A percentile compares a stretch with the other conserved stretches of the same genome.
These are phyloP conservation scores for Ptilonorhynchus violaceus DNA, from an alignment of 2,113 vertebrate species.

Conservation along the genomic window DNA sequence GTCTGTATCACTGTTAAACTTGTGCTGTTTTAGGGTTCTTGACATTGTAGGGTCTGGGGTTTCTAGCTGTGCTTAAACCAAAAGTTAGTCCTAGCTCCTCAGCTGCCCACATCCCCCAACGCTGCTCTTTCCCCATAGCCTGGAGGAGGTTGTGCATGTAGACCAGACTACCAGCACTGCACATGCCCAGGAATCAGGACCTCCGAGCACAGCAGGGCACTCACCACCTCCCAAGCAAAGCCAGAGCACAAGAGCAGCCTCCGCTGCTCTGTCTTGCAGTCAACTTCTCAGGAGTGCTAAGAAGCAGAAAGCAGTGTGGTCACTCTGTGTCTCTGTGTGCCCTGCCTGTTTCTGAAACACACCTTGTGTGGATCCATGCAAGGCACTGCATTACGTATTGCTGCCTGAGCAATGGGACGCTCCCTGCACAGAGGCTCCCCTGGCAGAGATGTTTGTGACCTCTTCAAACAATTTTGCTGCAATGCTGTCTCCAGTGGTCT, in stretches of 20 bases:
- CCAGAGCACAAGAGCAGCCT: neutral
- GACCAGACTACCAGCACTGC: neutral
- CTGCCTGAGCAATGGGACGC: neutral
- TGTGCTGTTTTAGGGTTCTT: neutral
- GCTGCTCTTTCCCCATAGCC: neutral
- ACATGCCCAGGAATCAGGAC: neutral
- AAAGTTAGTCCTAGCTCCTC: neutral
- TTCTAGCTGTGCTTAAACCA: neutral
- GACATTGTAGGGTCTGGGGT: fast-evolving
- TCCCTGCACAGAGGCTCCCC: neutral
- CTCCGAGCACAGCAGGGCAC: fast-evolving
- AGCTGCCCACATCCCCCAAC: fast-evolving
- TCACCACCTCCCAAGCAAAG: neutral
- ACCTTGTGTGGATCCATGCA: neutral
- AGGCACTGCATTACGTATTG: neutral
- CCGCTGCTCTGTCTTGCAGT: neutral
- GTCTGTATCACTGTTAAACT: neutral
- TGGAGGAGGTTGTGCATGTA: neutral
- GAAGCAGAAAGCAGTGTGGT: neutral
- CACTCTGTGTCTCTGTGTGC: fast-evolving
- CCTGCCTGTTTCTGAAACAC: neutral
- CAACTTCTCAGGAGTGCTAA: neutral
- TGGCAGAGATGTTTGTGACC: neutral
- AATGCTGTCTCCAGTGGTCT: neutral
- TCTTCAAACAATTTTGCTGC: neutral